Percentiles rank a stretch among this genome's conserved stretches.
Conservation (phyloP, 2,888 invertebrate species). For the Nemurella pictetii region DNA sequence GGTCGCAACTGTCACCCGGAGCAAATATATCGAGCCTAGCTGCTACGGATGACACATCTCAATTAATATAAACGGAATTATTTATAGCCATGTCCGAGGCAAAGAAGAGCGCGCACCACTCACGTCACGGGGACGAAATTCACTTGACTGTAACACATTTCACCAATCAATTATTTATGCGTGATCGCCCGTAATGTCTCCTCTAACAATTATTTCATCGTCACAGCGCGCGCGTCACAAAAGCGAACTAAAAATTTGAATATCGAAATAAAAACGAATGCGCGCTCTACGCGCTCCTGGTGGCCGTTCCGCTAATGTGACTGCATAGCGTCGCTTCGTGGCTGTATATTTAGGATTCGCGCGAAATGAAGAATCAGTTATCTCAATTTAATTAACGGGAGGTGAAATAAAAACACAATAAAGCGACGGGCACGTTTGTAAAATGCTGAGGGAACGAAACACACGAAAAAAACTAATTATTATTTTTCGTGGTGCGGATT, state of each 20-base stretch:
- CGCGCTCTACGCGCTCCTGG: too few relatives aligned
- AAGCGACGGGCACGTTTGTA: neutral
- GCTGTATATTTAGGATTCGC: neutral
- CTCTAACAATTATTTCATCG: neutral
- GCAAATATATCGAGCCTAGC: neutral
- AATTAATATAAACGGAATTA: constrained; percentile 13
- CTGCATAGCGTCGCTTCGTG: neutral
- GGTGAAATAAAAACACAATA: neutral
- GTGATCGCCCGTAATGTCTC: neutral
- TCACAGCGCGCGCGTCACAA: neutral
- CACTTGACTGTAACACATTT: neutral
- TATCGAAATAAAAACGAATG: too few relatives aligned
- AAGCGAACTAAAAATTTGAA: neutral
- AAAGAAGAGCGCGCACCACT: neutral
- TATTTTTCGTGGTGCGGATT: neutral
- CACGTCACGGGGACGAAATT: neutral
- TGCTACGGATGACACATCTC: constrained; percentile 3
- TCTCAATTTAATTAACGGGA: neutral
- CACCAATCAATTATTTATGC: neutral
- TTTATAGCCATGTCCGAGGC: neutral
- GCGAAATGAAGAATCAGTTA: neutral
- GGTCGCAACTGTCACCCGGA: neutral
- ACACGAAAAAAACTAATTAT: constrained; percentile 1
- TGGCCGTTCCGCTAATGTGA: neutral
- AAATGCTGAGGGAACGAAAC: neutral